Conservation (phyloP, 2,888 invertebrate genomes). For the Drosophila bunnanda region DNA sequence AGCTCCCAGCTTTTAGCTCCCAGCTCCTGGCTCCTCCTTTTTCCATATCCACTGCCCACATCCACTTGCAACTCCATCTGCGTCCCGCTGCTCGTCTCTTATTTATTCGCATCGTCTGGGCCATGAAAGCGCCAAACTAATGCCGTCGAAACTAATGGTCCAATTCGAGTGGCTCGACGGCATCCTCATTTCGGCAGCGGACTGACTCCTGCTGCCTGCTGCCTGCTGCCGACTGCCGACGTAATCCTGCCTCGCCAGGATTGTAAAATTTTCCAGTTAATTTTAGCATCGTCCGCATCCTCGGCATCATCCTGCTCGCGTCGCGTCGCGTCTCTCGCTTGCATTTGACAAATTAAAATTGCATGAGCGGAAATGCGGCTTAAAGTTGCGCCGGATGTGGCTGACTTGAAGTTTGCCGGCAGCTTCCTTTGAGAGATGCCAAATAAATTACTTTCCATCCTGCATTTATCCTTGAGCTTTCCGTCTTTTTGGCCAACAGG, state of each 20-base stretch:
- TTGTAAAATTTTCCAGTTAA: conserved; percentile 80
- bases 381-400: conserved; percentile 71
- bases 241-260: conserved; percentile 71
- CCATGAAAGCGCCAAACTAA: conserved; percentile 79
- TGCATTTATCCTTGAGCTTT: not conserved
- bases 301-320: too few species aligned
- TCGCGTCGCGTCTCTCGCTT: conserved; percentile 28
- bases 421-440: conserved; percentile 56
- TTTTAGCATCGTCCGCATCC: conserved; percentile 59
- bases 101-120: conserved; percentile 71
- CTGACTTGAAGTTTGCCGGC: conserved; percentile 30
- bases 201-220: conserved; percentile 36
- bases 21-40: not conserved
- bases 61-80: conserved; percentile 30
- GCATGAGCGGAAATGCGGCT: conserved; percentile 79
- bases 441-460: conserved; percentile 52
- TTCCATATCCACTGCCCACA: not conserved
- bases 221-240: conserved; percentile 40
- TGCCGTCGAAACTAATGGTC: conserved; percentile 83
- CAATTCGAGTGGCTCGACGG: conserved; percentile 81
- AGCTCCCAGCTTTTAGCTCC: not conserved
- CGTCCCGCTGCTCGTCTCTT: conserved; percentile 67
- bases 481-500: conserved; percentile 34
- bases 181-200: conserved; percentile 33
- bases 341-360: conserved; percentile 81